Evolutionary conservation across 1,140 invertebrate genomes (phyloP).

Genomic region (Scaptomyza hsui): DNA sequence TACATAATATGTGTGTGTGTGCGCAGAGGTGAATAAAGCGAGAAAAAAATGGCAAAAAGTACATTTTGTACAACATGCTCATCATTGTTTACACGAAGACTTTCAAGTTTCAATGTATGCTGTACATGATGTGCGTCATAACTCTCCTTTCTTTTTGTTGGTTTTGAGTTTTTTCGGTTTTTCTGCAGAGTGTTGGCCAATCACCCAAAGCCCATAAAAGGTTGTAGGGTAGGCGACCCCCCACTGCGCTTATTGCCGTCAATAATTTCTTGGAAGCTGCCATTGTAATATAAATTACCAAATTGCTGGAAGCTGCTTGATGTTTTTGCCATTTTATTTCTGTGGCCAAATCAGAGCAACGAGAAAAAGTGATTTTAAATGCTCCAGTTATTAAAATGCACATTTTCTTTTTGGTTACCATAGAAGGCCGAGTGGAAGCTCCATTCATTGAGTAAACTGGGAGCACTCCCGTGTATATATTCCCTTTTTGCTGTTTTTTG

Average conservation of each 20-base stretch:
- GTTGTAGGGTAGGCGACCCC: background rate
- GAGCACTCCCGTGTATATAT: background rate
- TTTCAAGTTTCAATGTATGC: conserved; percentile 61
- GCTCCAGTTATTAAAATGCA: conserved; percentile 44
- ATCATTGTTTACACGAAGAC: conserved; percentile 78
- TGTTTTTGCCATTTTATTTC: background rate
- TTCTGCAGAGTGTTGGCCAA: conserved; percentile 7
- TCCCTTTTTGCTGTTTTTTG: conserved; percentile 29
- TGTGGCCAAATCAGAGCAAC: background rate
- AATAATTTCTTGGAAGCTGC: conserved; percentile 30
- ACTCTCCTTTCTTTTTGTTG: conserved; percentile 21
- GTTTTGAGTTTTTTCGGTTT: too few relatives aligned
- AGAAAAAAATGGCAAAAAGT: conserved; percentile 64
- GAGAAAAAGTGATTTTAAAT: conserved; percentile 24
- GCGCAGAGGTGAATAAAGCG: conserved; percentile 18
- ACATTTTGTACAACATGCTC: conserved; percentile 77
- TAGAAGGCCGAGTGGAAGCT: background rate
- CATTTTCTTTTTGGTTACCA: conserved; percentile 17
- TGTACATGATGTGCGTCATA: conserved; percentile 46
- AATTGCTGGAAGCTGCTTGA: conserved; percentile 17
- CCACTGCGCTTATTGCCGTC: conserved; percentile 6
- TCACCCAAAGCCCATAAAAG: background rate
- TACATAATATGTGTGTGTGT: conserved; percentile 43
- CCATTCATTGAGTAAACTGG: conserved; percentile 41
- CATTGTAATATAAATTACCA: conserved; percentile 22